Percentiles rank a stretch among this genome's conserved stretches.
Conservation (phyloP, 2,888 invertebrate species). For the Eupithecia abbreviata region DNA sequence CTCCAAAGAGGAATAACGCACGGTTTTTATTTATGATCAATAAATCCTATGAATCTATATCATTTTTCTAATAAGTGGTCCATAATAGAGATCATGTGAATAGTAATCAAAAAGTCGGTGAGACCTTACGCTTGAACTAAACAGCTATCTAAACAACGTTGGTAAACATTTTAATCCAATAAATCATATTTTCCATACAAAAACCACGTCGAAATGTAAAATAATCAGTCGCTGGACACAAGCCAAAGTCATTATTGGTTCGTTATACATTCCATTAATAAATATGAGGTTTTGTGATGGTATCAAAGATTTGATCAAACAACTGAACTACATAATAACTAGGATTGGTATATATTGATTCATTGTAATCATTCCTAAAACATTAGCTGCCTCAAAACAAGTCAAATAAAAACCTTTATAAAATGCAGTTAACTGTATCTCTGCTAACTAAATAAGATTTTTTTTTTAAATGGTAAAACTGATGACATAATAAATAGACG, state of each 20-base stretch:
- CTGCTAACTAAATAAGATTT: not conserved
- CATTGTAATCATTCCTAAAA: not conserved
- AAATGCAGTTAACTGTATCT: not conserved
- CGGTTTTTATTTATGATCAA: not conserved
- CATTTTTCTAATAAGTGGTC: not conserved
- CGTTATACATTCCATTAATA: constrained; percentile 57
- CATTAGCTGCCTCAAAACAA: not conserved
- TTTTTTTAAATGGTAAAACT: not conserved
- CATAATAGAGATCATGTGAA: not conserved
- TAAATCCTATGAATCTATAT: not conserved
- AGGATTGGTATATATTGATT: not conserved
- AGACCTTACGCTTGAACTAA: constrained; percentile 9
- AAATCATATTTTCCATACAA: constrained; percentile 54
- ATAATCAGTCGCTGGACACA: constrained; percentile 53
- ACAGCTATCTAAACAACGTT: constrained; percentile 17
- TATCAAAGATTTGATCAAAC: constrained; percentile 28
- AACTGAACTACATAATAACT: not conserved
- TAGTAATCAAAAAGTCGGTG: not conserved
- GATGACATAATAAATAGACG: not conserved
- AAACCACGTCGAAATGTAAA: constrained; percentile 45
- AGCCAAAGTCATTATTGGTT: constrained; percentile 53
- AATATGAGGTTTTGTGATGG: constrained; percentile 54
- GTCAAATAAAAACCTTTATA: not conserved
- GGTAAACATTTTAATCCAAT: constrained; percentile 32
- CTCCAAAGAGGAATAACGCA: not conserved